Evolutionary conservation across 2,113 vertebrate genomes (phyloP), one percentile per base, ranked within the genome.

Genomic region (Perccottus glenii): DNA sequence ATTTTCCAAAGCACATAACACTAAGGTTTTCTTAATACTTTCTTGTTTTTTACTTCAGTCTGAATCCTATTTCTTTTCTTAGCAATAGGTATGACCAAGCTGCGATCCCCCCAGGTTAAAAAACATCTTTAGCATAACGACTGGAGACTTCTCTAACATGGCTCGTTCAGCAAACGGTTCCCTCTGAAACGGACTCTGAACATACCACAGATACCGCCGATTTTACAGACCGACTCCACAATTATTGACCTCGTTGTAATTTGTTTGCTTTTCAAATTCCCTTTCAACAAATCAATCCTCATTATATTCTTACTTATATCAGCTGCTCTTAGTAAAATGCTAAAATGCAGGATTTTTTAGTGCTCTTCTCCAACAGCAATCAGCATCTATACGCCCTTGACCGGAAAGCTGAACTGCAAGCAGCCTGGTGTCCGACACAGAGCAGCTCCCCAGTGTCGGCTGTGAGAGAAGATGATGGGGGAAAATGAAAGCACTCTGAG

Each of bases 331-430:
- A 8, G 9, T 48, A 5, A 48, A 8, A 60, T 32, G 50, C 14
- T 11, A 5, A n/a, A n/a, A n/a, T 16, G 15, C 14, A 45, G 14
- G 58, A 52, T 33, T 64, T 32, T 14, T 14, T 42, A 42, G 12
- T 47, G 19, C 60, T 61, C n/a, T 16, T 58, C 32, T n/a, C 16
- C n/a, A 5, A 38, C 8, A 51, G 42, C 62, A n/a, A 59, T 60
- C 47, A 40, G 59, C 45, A 45, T 47, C 63, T 60, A 56, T 45
- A 42, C 44, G 56, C 32, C 70, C 81, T 81, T 82, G 73, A 65
- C 60, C 60, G 7, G 8, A 10, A 16, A 53, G 36, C n/a, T 52
- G 59, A 67, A 48, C 65, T 47, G 11, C 43, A 42, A 60, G 47
- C 67, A n/a, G 35, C 62, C 60, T 16, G 9, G 69, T 40, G 36